Percentiles rank a stretch among this genome's conserved stretches.
Evolutionary conservation across 1,140 invertebrate genomes (phyloP).

Genomic region (Drosophila pachea): DNA sequence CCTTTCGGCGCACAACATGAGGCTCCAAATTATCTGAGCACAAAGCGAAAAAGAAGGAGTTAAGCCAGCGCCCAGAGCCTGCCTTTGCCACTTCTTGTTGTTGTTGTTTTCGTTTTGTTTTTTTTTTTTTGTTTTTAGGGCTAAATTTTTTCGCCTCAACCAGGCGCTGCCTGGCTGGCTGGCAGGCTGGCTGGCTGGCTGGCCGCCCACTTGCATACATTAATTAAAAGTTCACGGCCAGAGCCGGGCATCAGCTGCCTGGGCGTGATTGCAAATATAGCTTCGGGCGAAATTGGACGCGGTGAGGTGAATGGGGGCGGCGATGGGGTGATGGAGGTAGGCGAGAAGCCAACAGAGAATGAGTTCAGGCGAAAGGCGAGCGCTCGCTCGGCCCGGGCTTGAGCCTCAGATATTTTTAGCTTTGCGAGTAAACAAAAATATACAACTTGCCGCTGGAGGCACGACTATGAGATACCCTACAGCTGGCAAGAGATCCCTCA

Average conservation of each 20-base stretch:
- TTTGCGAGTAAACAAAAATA: slow-evolving; percentile 1
- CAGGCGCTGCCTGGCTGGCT: slow-evolving; percentile 21
- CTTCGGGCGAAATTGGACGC: background rate
- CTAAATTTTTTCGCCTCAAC: slow-evolving; percentile 6
- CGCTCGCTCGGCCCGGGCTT: background rate
- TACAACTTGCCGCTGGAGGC: background rate
- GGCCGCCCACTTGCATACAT: slow-evolving; percentile 27
- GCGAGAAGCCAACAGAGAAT: background rate
- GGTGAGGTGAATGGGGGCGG: background rate
- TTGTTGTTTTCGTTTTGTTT: slow-evolving; percentile 1
- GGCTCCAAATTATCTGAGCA: slow-evolving; percentile 25
- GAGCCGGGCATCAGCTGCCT: slow-evolving; percentile 47
- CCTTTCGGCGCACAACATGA: slow-evolving; percentile 5
- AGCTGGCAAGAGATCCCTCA: too few relatives aligned
- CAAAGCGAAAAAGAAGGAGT: background rate
- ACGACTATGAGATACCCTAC: background rate
- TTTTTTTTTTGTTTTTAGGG: slow-evolving; percentile 4
- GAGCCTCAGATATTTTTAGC: slow-evolving; percentile 31
- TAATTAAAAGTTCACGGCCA: slow-evolving; percentile 44
- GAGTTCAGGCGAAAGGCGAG: background rate
- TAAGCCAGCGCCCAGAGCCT: slow-evolving; percentile 33
- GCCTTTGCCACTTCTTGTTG: background rate
- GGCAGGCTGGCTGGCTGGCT: too few relatives aligned
- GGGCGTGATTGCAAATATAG: slow-evolving; percentile 40
- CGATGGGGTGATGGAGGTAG: background rate